Evolutionary conservation across 2,797 vertebrate genomes (phyloP).

Genomic region (Myotis daubentonii): DNA sequence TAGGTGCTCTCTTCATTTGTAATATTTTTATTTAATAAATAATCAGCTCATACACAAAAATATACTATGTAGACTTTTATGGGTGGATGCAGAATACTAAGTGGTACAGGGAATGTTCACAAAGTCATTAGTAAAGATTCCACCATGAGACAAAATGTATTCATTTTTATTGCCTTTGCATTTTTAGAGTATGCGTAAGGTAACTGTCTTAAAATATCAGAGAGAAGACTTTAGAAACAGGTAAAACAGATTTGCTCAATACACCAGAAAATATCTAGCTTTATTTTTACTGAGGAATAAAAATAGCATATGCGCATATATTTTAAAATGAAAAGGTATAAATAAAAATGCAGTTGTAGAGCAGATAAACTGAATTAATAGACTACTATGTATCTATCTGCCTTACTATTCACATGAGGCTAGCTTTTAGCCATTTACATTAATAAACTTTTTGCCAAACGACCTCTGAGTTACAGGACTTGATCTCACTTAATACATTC

Average conservation of each 20-base stretch:
- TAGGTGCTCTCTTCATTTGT: constrained; percentile 54
- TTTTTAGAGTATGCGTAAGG: constrained; percentile 48
- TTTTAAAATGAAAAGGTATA: constrained; percentile 73
- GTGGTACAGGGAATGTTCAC: constrained; percentile 22
- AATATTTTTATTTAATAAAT: constrained; percentile 63
- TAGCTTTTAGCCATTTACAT: constrained; percentile 39
- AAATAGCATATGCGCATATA: constrained; percentile 65
- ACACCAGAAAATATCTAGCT: constrained; percentile 60
- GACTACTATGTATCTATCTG: constrained; percentile 10
- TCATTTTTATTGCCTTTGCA: constrained; percentile 48
- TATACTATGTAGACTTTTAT: constrained; percentile 48
- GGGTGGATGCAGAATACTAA: constrained; percentile 37
- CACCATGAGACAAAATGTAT: constrained; percentile 24
- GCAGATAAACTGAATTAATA: constrained; percentile 58
- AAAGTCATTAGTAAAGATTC: constrained; percentile 46
- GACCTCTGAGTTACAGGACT: constrained; percentile 28
- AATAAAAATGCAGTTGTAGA: constrained; percentile 66
- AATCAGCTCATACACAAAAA: constrained; percentile 24
- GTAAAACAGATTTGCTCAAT: constrained; percentile 63
- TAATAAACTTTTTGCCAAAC: constrained; percentile 15
- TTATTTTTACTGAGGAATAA: constrained; percentile 71
- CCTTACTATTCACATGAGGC: background rate
- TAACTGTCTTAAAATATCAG: constrained; percentile 60
- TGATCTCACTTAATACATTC: background rate
- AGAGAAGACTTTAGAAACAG: constrained; percentile 69